phyloP scores from a whole-genome alignment of 1,140 invertebrate genomes.

The Drosophila kepulauana region DNA sequence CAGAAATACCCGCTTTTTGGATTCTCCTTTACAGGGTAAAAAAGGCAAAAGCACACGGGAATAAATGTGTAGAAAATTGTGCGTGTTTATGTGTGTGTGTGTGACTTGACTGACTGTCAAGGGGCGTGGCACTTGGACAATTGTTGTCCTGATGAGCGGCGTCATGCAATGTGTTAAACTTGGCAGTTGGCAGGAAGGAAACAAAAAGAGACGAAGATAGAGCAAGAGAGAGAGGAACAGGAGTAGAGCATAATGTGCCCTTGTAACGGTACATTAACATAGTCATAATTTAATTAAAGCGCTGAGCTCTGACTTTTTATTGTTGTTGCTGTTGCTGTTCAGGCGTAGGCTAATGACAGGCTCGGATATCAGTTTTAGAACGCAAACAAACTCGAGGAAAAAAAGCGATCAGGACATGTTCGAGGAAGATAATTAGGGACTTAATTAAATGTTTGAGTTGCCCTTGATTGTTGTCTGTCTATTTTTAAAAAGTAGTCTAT shows the following conservation, averaged over 20 bases:
- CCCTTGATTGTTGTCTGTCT: conserved; percentile 5
- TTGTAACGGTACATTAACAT: conserved; percentile 78
- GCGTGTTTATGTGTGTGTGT: conserved; percentile 19
- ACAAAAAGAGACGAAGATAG: background rate
- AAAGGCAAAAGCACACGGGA: conserved; percentile 28
- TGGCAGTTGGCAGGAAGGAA: conserved; percentile 16
- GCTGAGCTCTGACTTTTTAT: conserved; percentile 5
- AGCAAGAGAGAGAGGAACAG: background rate
- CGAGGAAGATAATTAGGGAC: background rate
- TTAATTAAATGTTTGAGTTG: conserved; percentile 20
- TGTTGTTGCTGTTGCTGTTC: conserved; percentile 22
- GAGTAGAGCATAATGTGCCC: conserved; percentile 43
- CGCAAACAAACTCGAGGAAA: conserved; percentile 7
- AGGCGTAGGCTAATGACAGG: conserved; percentile 38
- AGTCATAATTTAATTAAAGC: conserved; percentile 82
- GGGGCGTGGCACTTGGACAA: conserved; percentile 44
- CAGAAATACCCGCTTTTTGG: background rate
- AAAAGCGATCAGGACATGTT: conserved; percentile 10
- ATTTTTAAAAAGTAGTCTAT: background rate
- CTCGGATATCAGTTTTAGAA: conserved; percentile 11
- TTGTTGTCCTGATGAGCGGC: conserved; percentile 68
- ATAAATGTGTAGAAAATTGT: conserved; percentile 36
- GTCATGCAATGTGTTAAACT: conserved; percentile 70
- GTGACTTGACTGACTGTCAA: conserved; percentile 21
- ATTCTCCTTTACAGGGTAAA: background rate